Base-by-base conservation (phyloP, 2,888 invertebrate species). In the Ptychoptera contaminata region DNA sequence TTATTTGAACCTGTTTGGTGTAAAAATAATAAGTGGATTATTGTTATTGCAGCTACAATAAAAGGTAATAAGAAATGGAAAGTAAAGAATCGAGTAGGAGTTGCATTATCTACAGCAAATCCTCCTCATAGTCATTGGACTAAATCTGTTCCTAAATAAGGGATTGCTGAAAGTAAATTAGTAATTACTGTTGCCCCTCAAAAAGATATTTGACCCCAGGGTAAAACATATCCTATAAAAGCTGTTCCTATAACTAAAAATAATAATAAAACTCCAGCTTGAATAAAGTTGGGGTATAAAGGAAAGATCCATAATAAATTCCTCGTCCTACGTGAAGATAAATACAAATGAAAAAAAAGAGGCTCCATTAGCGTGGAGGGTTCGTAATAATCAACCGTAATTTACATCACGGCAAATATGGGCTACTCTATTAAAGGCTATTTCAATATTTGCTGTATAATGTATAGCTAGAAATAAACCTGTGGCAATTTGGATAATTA, bases 131-230 rank as follows among this genome's bases (percentile, higher is more conserved):
- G 64, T 74, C 80, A 82, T 64, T 73, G 68, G 1, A 82, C 77
- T 64, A 82, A 54, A 50, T 57, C 60, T 46, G 57, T 62, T 11
- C 80, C 82, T 65, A 82, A 55, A 51, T 76, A 79, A 0, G 82
- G 82, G 8, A 83, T 72, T 2, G 79, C 79, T 0, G 82, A 82
- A 49, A 83, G 48, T 54, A 84, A 54, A 57, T 81, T 82, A 31
- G 79, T 81, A 74, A 82, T 82, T n/a, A 83, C 80, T 35, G 81
- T 82, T 0, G 82, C 81, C 2, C 80, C 81, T 72, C 80, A 82
- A 59, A 77, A 82, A 2, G 79, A 80, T 72, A 82, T 82, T 76
- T 82, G 80, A 1, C 79, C 80, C 62, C 80, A 81, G 2, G 79
- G 79, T 55, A 80, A 51, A 1, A 81, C 77, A 67, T 82, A 82